These are phyloP conservation scores for Geodia barretti DNA, from an alignment of 37 sponge, comb jelly and placozoan species.

Conservation along the genomic window DNA sequence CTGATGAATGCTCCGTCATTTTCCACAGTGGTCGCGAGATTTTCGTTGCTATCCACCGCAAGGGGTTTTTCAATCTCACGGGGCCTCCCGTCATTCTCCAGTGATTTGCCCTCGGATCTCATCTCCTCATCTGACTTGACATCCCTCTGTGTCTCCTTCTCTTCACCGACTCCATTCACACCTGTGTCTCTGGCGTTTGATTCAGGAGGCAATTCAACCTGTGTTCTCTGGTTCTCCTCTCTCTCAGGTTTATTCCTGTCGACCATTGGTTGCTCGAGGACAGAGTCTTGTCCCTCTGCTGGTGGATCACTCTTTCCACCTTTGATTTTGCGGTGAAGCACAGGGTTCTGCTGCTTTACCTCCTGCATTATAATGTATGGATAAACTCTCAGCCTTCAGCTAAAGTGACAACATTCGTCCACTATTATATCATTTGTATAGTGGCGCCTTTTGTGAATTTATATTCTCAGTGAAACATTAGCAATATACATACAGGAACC, in stretches of 20 bases:
- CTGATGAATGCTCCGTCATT: too few relatives aligned
- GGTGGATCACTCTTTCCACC: background rate
- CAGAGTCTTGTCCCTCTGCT: background rate
- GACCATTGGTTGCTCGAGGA: background rate
- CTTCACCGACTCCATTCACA: background rate
- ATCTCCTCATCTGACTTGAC: too few relatives aligned
- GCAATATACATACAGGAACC: too few relatives aligned
- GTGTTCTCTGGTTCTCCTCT: background rate
- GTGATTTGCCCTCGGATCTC: too few relatives aligned
- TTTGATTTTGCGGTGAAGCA: background rate
- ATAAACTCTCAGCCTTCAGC: too few relatives aligned
- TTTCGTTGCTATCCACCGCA: too few relatives aligned
- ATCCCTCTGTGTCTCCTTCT: background rate
- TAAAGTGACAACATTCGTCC: too few relatives aligned
- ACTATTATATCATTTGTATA: too few relatives aligned
- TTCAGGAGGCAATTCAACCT: background rate
- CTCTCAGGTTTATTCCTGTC: background rate
- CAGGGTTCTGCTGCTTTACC: background rate
- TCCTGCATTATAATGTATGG: too few relatives aligned
- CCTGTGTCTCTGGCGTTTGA: background rate
- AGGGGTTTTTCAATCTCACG: background rate
- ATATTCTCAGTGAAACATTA: too few relatives aligned
- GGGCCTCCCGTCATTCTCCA: background rate
- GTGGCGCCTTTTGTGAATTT: too few relatives aligned
- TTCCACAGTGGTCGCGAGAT: too few relatives aligned